Conservation (phyloP, 2,113 vertebrate genomes). For the Turdus rufiventris region DNA sequence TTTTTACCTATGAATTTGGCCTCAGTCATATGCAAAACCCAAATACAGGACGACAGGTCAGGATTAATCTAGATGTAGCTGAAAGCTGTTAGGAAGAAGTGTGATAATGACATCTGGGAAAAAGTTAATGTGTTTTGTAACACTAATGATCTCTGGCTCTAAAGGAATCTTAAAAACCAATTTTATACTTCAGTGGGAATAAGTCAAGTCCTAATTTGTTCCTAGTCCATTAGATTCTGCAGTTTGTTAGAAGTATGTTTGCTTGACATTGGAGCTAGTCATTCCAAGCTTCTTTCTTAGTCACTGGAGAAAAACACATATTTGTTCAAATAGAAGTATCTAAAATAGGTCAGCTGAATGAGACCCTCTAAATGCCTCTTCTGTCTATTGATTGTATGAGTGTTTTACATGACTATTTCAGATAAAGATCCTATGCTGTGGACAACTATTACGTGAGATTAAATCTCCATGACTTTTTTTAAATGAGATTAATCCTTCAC, state of each 20-base stretch:
- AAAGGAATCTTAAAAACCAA: background rate
- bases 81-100: background rate
- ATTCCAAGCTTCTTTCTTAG: background rate
- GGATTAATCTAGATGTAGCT: background rate
- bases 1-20: background rate
- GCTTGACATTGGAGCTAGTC: background rate
- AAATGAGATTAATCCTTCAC: background rate
- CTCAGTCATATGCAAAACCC: background rate
- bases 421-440: background rate
- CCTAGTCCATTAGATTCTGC: background rate
- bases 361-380: background rate
- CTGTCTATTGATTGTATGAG: background rate
- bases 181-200: conserved; percentile 9
- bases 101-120: background rate
- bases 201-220: background rate
- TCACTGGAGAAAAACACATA: background rate
- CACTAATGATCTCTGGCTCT: background rate
- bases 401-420: background rate
- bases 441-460: background rate
- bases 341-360: background rate
- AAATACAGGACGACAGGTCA: background rate
- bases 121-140: background rate
- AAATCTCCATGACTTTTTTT: background rate
- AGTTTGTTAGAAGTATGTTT: background rate
- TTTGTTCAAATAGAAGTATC: background rate